Percentiles rank a stretch among this genome's conserved stretches.
Evolutionary conservation across 2,888 invertebrate genomes (phyloP).

Genomic region (Rhingia campestris): DNA sequence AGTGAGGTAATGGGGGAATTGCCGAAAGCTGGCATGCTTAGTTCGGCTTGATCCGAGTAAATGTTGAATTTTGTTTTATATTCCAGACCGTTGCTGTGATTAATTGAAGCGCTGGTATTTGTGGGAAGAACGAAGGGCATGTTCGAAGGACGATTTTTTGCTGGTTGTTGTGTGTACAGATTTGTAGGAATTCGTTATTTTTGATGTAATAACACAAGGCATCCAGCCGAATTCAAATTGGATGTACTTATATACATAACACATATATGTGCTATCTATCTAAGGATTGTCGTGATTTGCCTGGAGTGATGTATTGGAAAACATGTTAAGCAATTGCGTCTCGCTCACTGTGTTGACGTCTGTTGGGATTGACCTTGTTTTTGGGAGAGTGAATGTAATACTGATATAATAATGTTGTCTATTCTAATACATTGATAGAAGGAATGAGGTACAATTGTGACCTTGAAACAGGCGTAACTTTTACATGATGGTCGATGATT

Average conservation of each 20-base stretch:
- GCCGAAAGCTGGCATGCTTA: slow-evolving; percentile 1
- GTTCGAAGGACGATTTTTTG: no score
- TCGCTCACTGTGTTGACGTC: slow-evolving; percentile 35
- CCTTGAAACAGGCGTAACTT: no score
- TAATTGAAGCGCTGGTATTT: slow-evolving; percentile 41
- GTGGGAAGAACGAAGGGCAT: not conserved
- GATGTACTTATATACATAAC: not conserved
- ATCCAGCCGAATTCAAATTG: slow-evolving; percentile 1
- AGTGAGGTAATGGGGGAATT: not conserved
- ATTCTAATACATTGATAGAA: no score
- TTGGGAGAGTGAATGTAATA: not conserved
- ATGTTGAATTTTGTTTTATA: slow-evolving; percentile 41
- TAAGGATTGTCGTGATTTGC: slow-evolving; percentile 2
- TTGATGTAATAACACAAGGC: not conserved
- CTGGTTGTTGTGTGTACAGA: no score
- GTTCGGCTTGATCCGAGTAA: slow-evolving; percentile 32
- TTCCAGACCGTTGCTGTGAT: slow-evolving; percentile 19
- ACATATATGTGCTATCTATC: not conserved
- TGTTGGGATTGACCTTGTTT: slow-evolving; percentile 33
- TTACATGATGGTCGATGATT: no score
- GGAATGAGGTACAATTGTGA: no score
- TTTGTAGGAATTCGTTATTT: not conserved
- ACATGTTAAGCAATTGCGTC: slow-evolving; percentile 36
- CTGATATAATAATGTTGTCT: not conserved
- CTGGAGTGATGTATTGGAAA: not conserved